Conservation (phyloP, 1,140 invertebrate genomes). For the Sycophila sp. region DNA sequence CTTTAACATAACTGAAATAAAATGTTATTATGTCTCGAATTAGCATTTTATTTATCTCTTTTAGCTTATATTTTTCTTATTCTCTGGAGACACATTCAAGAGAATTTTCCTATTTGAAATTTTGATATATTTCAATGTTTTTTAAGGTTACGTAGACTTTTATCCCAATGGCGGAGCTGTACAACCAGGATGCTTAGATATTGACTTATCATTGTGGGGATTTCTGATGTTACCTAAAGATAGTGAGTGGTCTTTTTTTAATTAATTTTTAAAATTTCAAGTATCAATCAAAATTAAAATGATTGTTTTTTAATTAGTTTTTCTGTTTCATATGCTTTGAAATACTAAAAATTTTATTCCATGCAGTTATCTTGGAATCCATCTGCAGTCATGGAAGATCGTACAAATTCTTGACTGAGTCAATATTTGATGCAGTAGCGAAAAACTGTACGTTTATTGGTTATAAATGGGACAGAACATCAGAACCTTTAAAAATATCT, state of each 20-base stretch:
- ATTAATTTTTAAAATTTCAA: neutral
- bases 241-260: slow-evolving; percentile 50
- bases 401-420: slow-evolving; percentile 69
- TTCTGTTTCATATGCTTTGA: too few relatives aligned
- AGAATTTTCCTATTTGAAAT: too few relatives aligned
- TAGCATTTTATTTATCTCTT: too few relatives aligned
- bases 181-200: slow-evolving; percentile 67
- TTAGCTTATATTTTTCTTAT: too few relatives aligned
- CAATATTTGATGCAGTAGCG: slow-evolving; percentile 55
- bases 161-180: slow-evolving; percentile 75
- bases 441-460: slow-evolving; percentile 67
- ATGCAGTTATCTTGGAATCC: slow-evolving; percentile 63
- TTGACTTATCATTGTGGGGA: slow-evolving; percentile 54
- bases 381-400: slow-evolving; percentile 71
- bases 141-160: slow-evolving; percentile 73
- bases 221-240: slow-evolving; percentile 52
- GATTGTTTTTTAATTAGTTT: too few relatives aligned
- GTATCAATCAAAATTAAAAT: too few relatives aligned
- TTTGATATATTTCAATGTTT: too few relatives aligned
- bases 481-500: slow-evolving; percentile 45
- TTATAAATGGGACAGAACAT: slow-evolving; percentile 66
- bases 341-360: slow-evolving; percentile 17
- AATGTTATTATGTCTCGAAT: too few relatives aligned
- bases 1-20: too few relatives aligned
- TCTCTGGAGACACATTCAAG: too few relatives aligned